phyloP scores from a whole-genome alignment of 2,888 invertebrate genomes.

The Agrochola litura region DNA sequence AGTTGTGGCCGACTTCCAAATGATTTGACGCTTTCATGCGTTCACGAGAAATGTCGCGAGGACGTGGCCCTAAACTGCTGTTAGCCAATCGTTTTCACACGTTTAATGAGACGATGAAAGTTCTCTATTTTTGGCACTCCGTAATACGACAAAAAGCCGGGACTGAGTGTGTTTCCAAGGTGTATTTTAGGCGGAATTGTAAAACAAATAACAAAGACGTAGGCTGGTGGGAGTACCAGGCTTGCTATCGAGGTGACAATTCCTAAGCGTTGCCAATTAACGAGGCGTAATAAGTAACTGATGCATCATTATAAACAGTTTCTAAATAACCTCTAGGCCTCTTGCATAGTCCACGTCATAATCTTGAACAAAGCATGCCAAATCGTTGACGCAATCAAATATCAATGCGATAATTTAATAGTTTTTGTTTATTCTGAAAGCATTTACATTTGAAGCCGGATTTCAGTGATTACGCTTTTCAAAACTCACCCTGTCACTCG shows the following conservation, averaged over 20 bases:
- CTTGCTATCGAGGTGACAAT: conserved; percentile 48
- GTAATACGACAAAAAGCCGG: conserved; percentile 25
- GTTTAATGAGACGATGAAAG: conserved; percentile 44
- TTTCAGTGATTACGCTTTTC: conserved; percentile 75
- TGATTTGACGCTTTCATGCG: conserved; percentile 59
- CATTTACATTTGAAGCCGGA: conserved; percentile 63
- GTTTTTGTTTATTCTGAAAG: conserved; percentile 65
- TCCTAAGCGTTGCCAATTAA: conserved; percentile 48
- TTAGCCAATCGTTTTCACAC: conserved; percentile 46
- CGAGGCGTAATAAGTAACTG: conserved; percentile 28
- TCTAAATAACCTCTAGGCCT: conserved; percentile 42
- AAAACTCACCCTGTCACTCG: conserved; percentile 79
- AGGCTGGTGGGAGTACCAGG: conserved; percentile 12
- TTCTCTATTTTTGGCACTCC: conserved; percentile 35
- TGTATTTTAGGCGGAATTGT: conserved; percentile 3
- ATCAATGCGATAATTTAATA: conserved; percentile 46
- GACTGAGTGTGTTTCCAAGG: not conserved
- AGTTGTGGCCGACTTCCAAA: conserved; percentile 61
- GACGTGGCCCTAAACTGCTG: conserved; percentile 40
- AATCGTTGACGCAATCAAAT: conserved; percentile 52
- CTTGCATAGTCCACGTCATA: conserved; percentile 29
- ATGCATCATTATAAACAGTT: conserved; percentile 41
- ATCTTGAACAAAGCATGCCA: conserved; percentile 47
- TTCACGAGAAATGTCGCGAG: conserved; percentile 50
- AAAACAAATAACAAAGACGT: conserved; percentile 18